A percentile compares a stretch with the other conserved stretches of the same genome.
Evolutionary conservation across 2,797 vertebrate genomes (phyloP).

Genomic region (Limosa lapponica): DNA sequence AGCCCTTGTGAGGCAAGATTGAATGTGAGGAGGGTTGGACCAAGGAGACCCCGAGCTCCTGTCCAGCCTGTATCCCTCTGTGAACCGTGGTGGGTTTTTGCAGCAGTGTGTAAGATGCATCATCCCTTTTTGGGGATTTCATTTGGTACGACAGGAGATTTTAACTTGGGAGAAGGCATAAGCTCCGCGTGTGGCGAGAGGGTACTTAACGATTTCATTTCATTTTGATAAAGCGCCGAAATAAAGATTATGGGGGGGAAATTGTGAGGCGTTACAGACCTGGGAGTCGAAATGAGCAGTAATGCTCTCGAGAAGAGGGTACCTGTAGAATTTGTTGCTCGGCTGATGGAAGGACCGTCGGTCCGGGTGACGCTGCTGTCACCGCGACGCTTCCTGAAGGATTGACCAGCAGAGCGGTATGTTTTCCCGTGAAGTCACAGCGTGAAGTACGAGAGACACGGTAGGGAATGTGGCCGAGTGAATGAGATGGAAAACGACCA

Average conservation of each 20-base stretch:
- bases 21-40: neutral
- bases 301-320: neutral
- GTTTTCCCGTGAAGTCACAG: neutral
- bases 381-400: neutral
- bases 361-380: neutral
- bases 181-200: neutral
- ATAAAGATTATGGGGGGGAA: neutral
- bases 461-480: neutral
- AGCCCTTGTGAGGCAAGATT: neutral
- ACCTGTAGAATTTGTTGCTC: neutral
- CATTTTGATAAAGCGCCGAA: neutral
- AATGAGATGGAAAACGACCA: neutral
- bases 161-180: neutral
- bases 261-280: neutral
- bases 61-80: accelerated
- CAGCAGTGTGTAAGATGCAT: neutral
- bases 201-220: neutral
- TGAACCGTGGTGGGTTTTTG: neutral
- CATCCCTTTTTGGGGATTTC: neutral
- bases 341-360: neutral
- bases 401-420: slow-evolving; percentile 1
- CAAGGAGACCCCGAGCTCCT: neutral
- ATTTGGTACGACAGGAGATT: neutral
- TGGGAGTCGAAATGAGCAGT: neutral
- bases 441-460: neutral